Percentiles rank a stretch among this genome's conserved stretches.
These are phyloP conservation scores for Apotomis capreana DNA, from an alignment of 2,888 invertebrate species.

Conservation along the genomic window DNA sequence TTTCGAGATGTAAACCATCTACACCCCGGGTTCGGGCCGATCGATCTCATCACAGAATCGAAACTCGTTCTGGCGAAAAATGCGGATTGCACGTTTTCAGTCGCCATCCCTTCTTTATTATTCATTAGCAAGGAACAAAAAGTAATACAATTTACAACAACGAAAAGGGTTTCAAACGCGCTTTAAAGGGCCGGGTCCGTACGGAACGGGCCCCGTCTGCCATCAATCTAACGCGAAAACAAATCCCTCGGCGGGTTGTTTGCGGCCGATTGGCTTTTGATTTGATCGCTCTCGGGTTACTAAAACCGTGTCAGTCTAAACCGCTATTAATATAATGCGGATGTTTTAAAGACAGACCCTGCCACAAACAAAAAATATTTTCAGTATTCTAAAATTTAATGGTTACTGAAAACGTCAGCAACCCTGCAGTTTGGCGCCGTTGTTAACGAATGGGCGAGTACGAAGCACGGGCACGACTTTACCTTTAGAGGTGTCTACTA, in stretches of 20 bases:
- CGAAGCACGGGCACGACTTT: too few species aligned
- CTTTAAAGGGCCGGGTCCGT: constrained; percentile 3
- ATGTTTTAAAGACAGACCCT: not conserved
- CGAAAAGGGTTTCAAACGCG: constrained; percentile 13
- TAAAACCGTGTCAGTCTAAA: constrained; percentile 13
- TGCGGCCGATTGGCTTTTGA: constrained; percentile 35
- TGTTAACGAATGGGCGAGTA: too few species aligned
- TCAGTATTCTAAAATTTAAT: too few species aligned
- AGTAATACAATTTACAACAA: constrained; percentile 11
- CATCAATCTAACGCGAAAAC: constrained; percentile 39
- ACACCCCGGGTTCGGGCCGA: not conserved
- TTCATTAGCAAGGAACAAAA: constrained; percentile 9
- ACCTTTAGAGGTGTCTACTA: too few species aligned
- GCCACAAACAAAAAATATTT: too few species aligned
- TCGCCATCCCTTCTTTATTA: not conserved
- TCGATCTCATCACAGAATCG: not conserved
- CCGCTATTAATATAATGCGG: constrained; percentile 9
- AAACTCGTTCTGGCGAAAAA: not conserved
- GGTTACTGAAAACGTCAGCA: too few species aligned
- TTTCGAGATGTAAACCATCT: not conserved
- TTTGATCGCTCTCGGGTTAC: constrained; percentile 33
- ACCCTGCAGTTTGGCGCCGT: too few species aligned
- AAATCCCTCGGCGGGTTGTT: constrained; percentile 34
- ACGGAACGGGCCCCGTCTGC: not conserved
- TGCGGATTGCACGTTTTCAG: not conserved